Base-by-base conservation (phyloP, 2,113 vertebrate species). In the Hiodon alosoides region DNA sequence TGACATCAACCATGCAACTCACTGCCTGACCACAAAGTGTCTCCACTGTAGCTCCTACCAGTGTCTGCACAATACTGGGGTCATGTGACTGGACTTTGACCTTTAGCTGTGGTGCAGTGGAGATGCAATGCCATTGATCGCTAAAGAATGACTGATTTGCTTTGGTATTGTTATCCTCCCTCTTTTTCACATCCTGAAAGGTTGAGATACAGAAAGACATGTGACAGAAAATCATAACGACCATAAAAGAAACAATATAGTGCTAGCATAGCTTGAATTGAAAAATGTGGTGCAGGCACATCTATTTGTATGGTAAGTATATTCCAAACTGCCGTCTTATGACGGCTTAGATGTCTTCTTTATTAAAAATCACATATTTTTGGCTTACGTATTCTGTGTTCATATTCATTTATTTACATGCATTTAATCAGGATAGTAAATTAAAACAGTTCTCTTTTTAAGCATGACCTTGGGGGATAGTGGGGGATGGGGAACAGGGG, bases 51-150 rank as follows among this genome's bases (percentile, higher is more conserved):
- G 0, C 2, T 1, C 82, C 85, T 62, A 86, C 83, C 31, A 85
- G 8, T 46, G 82, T 72, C 69, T 77, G 84, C 13, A 88, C 74
- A 0, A 88, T 76, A 0, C 78, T 75, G 58, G 78, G 80, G 70
- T 73, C 64, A 62, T 86, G 89, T 61, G 87, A 86, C 52, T 83
- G 70, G 76, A 89, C 74, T 66, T 79, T 79, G 78, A 86, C 78
- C 62, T 77, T 77, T 70, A 84, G 79, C 6, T 76, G 78, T 7
- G 69, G 81, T 79, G 79, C 81, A 47, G 82, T 79, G 74, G 81
- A 84, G 69, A 82, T 82, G 11, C 85, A 86, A 59, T 78, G 79
- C 89, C 88, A 91, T 17, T 82, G 84, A 57, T 91, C 88, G 66
- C 69, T 80, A 62, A 78, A 83, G 73, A 77, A 79, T 10, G 79